Percentiles rank a stretch among this genome's conserved stretches.
phyloP scores from a whole-genome alignment of 2,113 vertebrate genomes.

The Colinus virginianus region DNA sequence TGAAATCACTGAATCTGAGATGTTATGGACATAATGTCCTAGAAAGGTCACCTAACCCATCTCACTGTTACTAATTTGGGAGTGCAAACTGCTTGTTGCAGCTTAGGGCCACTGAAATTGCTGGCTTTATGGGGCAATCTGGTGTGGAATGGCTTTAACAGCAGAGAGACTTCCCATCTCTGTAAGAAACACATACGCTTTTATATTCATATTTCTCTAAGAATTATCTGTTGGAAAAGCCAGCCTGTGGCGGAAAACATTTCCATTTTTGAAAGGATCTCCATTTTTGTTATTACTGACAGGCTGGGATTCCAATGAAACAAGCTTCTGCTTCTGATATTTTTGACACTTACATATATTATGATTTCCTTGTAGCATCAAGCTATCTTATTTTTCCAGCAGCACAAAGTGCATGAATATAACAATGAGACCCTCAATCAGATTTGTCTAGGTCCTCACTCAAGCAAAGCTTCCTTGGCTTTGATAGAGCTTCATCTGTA shows the following conservation, averaged over 20 bases:
- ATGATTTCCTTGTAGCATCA: background rate
- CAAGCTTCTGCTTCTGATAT: background rate
- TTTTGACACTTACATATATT: background rate
- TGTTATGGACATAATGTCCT: background rate
- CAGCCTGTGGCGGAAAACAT: background rate
- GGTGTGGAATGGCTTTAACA: background rate
- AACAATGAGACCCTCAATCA: background rate
- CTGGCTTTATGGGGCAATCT: background rate
- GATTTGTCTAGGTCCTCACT: background rate
- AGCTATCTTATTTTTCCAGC: background rate
- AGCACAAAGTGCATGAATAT: background rate
- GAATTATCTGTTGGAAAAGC: background rate
- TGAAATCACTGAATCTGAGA: background rate
- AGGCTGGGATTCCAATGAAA: background rate
- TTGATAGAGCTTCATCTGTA: background rate
- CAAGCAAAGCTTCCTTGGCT: background rate
- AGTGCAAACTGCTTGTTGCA: background rate
- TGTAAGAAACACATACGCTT: background rate
- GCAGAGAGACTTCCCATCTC: background rate
- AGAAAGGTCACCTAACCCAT: background rate
- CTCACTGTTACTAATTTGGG: background rate
- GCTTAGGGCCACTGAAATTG: background rate
- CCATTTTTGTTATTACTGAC: background rate
- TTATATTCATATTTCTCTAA: background rate
- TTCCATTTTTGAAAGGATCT: background rate